Evolutionary conservation across 1,140 invertebrate genomes (phyloP), one percentile per base, ranked within the genome.

Genomic region (Leptinotarsa undecemlineata): DNA sequence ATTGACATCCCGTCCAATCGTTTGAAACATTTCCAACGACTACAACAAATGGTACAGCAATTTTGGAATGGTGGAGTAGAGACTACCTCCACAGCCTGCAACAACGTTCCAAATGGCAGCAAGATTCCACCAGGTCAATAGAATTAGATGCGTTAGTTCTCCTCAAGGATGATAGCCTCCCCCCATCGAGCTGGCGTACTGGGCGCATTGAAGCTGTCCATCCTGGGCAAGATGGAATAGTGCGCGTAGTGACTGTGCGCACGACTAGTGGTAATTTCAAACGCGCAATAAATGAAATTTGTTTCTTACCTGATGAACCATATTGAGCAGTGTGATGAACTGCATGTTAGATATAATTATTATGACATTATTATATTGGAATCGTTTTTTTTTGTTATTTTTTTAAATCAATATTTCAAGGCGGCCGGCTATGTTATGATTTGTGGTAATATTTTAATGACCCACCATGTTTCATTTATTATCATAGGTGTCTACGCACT

Each of bases 111-210:
- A 69, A 69, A 20, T 69, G 68, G 42, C 15, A 21, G 61, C 72
- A 48, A 33, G 26, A 33, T 33, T 13, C 13, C 47, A 42, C 80
- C 60, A 48, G 74, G 21, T 76, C 78, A 23, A 64, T 76, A 5
- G 23, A 57, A 17, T 57, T 14, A 15, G 48, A n/a, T 14, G 48
- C 48, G 48, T 57, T 86, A 11, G 85, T 85, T 8, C 23, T 86
- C 0, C 15, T 85, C 1, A 82, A 81, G 42, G 80, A 84, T 14
- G 79, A 82, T 13, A 76, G 78, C 57, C 48, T 78, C 15, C 81
- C 84, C 13, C 82, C 82, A n/a, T 19, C 69, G 5, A 47, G 76
- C 66, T 81, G 79, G 80, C 33, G 47, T 13, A 66, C 81, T 8
- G 81, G 76, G 23, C 23, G 75, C 23, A 68, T 82, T 6, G 60